A percentile compares a stretch with the other conserved stretches of the same genome.
These are phyloP conservation scores for Ursus arctos DNA, from an alignment of 2,113 vertebrate species.

Conservation along the genomic window DNA sequence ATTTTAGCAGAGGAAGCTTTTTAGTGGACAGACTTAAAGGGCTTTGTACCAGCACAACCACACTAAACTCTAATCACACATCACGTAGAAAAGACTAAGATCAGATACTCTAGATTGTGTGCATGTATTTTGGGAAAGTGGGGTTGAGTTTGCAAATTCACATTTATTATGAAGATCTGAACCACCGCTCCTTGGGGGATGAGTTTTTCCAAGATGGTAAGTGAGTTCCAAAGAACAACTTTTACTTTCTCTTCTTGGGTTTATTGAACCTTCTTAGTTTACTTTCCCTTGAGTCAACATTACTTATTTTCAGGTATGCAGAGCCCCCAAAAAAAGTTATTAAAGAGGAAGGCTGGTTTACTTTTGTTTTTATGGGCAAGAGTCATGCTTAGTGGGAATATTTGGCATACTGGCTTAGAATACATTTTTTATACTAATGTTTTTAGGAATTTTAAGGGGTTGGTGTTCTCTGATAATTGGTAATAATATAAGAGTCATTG, in stretches of 20 bases:
- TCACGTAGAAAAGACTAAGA: background rate
- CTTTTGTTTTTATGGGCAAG: conserved; percentile 19
- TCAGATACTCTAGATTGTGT: background rate
- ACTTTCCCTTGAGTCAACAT: background rate
- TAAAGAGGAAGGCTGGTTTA: conserved; percentile 5
- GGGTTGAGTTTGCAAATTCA: background rate
- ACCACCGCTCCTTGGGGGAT: background rate
- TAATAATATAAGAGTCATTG: background rate
- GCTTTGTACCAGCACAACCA: background rate
- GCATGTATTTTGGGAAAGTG: background rate
- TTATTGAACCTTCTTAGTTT: conserved; percentile 9
- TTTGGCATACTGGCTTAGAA: background rate
- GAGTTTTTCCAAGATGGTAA: background rate
- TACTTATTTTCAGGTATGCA: conserved; percentile 40
- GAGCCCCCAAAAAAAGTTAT: background rate
- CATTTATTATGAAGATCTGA: background rate
- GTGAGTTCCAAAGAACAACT: background rate
- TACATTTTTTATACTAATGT: background rate
- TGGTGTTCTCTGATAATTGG: background rate
- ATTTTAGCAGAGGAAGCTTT: background rate
- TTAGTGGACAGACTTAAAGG: background rate
- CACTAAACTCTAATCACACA: background rate
- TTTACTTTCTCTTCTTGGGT: conserved; percentile 48
- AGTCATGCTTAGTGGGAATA: background rate
- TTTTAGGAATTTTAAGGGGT: conserved; percentile 15